These are phyloP conservation scores for Pocillopora damicornis DNA, from an alignment of 64 coral and sea anemone species.

Conservation along the genomic window DNA sequence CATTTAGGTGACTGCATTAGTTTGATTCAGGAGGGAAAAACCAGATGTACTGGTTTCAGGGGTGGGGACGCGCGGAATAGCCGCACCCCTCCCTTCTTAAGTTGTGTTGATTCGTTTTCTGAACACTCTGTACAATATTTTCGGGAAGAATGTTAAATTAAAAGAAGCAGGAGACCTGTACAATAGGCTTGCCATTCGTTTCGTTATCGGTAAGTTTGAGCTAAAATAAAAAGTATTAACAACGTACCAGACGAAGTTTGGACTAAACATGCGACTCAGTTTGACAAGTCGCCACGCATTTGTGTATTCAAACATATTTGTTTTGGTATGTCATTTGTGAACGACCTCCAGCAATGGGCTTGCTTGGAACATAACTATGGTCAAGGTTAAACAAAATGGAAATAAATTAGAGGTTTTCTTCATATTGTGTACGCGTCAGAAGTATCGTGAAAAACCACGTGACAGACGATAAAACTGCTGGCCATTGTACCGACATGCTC, in stretches of 20 bases:
- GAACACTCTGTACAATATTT: slow-evolving; percentile 73
- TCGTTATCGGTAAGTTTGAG: slow-evolving; percentile 89
- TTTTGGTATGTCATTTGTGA: slow-evolving; percentile 33
- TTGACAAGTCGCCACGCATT: slow-evolving; percentile 18
- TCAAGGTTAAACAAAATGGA: slow-evolving; percentile 38
- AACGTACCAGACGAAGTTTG: slow-evolving; percentile 25
- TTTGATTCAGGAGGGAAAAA: slow-evolving; percentile 53
- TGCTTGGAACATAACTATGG: slow-evolving; percentile 45
- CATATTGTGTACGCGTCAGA: slow-evolving; percentile 32
- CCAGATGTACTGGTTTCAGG: slow-evolving; percentile 56
- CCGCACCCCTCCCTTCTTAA: slow-evolving; percentile 43
- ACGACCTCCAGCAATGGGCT: slow-evolving; percentile 34
- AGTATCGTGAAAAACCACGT: slow-evolving; percentile 3
- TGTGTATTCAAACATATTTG: slow-evolving; percentile 8
- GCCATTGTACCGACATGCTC: no score
- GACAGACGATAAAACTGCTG: not conserved
- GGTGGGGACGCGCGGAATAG: slow-evolving; percentile 47
- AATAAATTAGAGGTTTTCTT: slow-evolving; percentile 55
- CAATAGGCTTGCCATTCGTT: slow-evolving; percentile 82
- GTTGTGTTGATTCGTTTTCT: slow-evolving; percentile 66
- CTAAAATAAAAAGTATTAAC: slow-evolving; percentile 84
- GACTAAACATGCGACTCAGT: slow-evolving; percentile 17
- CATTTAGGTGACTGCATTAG: slow-evolving; percentile 61
- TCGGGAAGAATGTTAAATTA: slow-evolving; percentile 68
- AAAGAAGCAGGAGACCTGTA: slow-evolving; percentile 65